These are phyloP conservation scores for Dorcus hopei DNA, from an alignment of 2,888 invertebrate genomes.

Conservation along the genomic window DNA sequence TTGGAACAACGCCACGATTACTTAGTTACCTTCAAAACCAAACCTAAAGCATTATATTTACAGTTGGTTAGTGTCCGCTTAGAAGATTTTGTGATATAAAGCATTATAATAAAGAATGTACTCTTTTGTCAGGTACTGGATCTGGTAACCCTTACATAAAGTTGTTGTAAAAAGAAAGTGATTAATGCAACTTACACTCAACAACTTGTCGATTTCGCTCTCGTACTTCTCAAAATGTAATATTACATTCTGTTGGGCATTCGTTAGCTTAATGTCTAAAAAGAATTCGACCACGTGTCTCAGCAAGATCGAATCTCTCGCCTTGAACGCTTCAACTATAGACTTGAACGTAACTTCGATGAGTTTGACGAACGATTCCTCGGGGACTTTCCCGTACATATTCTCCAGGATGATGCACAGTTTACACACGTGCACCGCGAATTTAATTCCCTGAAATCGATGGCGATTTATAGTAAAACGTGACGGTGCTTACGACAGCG, in stretches of 20 bases:
- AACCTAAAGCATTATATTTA: too few relatives aligned
- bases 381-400: constrained; percentile 51
- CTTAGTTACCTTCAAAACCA: too few relatives aligned
- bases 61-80: too few relatives aligned
- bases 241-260: constrained; percentile 26
- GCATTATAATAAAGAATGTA: too few relatives aligned
- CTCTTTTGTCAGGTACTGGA: background rate
- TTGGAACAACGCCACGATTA: too few relatives aligned
- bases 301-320: constrained; percentile 49
- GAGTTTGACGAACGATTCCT: constrained; percentile 50
- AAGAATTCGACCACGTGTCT: constrained; percentile 57
- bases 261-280: constrained; percentile 50
- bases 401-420: constrained; percentile 55
- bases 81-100: too few relatives aligned
- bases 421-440: constrained; percentile 55
- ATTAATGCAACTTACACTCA: constrained; percentile 34
- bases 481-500: background rate
- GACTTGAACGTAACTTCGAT: constrained; percentile 52
- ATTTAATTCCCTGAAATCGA: constrained; percentile 40
- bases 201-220: constrained; percentile 44
- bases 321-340: constrained; percentile 49
- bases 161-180: too few relatives aligned
- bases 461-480: background rate
- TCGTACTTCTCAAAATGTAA: constrained; percentile 38
- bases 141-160: too few relatives aligned